Percentiles rank a stretch among this genome's conserved stretches.
These are phyloP conservation scores for Hymenochirus boettgeri DNA, from an alignment of 2,113 vertebrate species.

Conservation along the genomic window DNA sequence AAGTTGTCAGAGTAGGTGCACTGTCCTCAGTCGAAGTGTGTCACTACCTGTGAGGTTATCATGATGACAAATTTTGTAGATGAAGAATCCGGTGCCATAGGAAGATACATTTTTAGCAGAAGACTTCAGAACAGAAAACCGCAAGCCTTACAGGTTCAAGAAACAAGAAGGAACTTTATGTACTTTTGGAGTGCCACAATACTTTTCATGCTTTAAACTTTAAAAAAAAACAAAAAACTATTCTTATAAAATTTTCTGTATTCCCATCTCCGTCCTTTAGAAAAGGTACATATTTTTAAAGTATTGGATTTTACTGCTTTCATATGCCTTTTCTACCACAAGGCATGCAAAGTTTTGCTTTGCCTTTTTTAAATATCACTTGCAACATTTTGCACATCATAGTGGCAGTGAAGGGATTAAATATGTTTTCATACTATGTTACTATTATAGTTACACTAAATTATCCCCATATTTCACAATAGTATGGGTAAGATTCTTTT, in stretches of 20 bases:
- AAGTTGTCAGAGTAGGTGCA: conserved; percentile 51
- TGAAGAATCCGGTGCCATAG: conserved; percentile 21
- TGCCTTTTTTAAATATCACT: neutral
- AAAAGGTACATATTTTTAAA: conserved; percentile 34
- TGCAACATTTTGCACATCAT: conserved; percentile 12
- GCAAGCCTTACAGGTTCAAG: conserved; percentile 35
- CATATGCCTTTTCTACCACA: neutral
- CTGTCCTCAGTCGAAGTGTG: conserved; percentile 28
- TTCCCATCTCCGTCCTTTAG: conserved; percentile 10
- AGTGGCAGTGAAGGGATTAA: conserved; percentile 4
- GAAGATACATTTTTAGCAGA: conserved; percentile 34
- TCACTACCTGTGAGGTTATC: conserved; percentile 37
- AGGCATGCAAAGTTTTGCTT: neutral
- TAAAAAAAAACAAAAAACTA: neutral
- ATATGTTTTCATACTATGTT: neutral
- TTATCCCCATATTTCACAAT: neutral
- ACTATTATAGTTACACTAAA: neutral
- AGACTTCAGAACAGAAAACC: conserved; percentile 23
- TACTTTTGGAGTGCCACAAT: conserved; percentile 25
- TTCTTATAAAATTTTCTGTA: conserved; percentile 1
- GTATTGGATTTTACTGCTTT: conserved; percentile 4
- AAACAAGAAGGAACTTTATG: conserved; percentile 24
- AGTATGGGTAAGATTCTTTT: neutral
- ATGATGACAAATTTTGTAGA: conserved; percentile 22
- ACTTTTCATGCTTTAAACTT: conserved; percentile 7